Evolutionary conservation across 1,140 invertebrate genomes (phyloP).

Genomic region (Brachionus calyciflorus): DNA sequence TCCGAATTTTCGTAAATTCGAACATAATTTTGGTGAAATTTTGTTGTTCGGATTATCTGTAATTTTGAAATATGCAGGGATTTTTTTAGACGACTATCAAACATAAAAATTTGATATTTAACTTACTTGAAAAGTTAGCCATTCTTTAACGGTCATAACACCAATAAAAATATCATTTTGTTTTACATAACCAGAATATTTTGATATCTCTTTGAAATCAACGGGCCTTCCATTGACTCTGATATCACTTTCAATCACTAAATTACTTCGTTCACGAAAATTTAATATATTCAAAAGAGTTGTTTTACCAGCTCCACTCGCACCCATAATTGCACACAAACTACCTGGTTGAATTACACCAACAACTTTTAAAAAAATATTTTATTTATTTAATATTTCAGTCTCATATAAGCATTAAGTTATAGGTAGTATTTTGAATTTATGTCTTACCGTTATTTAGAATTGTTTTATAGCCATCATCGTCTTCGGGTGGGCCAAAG

Average conservation of each 20-base stretch:
- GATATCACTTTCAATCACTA: constrained; percentile 70
- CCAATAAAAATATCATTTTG: constrained; percentile 81
- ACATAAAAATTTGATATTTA: constrained; percentile 42
- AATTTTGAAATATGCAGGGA: too few relatives aligned
- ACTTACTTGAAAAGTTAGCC: constrained; percentile 80
- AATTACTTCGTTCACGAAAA: constrained; percentile 66
- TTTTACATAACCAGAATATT: constrained; percentile 31
- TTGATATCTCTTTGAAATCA: constrained; percentile 49
- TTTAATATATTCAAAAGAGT: constrained; percentile 74
- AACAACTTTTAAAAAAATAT: constrained; percentile 62
- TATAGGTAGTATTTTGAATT: too few relatives aligned
- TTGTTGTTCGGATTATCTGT: too few relatives aligned
- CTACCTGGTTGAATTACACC: constrained; percentile 74
- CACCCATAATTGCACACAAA: constrained; percentile 77
- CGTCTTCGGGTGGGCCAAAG: constrained; percentile 7
- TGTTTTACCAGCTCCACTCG: constrained; percentile 77
- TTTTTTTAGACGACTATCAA: too few relatives aligned
- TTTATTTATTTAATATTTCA: background rate
- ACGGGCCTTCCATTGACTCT: constrained; percentile 57
- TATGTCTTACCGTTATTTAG: constrained; percentile 14
- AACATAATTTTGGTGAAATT: too few relatives aligned
- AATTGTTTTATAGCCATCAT: background rate
- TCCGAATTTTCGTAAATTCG: too few relatives aligned
- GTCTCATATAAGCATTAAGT: background rate
- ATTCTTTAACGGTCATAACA: constrained; percentile 83